Percentiles rank a stretch among this genome's conserved stretches.
Conservation (phyloP, 2,797 vertebrate species). For the Sciurus carolinensis region DNA sequence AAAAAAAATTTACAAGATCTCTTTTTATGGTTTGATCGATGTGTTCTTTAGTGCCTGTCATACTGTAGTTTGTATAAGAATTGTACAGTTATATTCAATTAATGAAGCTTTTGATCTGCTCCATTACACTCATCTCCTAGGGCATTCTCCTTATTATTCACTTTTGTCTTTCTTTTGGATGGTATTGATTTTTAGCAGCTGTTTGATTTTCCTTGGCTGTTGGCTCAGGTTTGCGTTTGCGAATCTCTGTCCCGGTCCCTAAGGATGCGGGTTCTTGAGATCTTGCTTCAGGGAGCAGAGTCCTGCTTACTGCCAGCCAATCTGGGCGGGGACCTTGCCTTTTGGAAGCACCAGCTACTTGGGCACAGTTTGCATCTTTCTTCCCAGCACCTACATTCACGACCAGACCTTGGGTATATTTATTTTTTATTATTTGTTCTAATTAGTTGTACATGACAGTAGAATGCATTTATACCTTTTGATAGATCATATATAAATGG, state of each 20-base stretch:
- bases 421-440: no score
- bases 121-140: neutral
- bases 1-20: slow-evolving; percentile 33
- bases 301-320: neutral
- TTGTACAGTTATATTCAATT: neutral
- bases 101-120: neutral
- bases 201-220: neutral
- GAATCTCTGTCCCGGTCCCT: neutral
- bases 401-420: neutral
- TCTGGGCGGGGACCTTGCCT: neutral
- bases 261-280: neutral
- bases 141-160: neutral
- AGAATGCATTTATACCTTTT: no score
- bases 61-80: neutral
- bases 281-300: neutral
- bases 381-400: neutral
- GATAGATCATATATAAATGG: no score
- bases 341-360: neutral
- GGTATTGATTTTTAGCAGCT: neutral
- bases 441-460: no score
- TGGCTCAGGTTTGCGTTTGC: neutral
- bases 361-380: neutral
- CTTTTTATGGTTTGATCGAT: neutral
- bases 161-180: slow-evolving; percentile 18
- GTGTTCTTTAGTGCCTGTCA: neutral